phyloP scores from a whole-genome alignment of 2,113 vertebrate species.

The Todiramphus chloris region DNA sequence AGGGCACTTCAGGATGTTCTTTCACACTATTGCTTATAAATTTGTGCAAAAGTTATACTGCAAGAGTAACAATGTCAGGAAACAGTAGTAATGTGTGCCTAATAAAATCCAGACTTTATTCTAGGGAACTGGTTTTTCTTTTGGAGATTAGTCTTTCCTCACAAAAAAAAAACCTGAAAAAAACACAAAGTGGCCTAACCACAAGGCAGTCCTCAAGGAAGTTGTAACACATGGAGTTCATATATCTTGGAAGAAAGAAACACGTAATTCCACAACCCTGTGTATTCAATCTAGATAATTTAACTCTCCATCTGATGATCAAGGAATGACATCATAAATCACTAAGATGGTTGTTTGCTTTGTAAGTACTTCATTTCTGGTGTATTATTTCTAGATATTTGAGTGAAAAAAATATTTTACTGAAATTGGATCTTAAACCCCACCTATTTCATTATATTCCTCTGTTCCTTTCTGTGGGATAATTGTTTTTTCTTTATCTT shows the following conservation, averaged over 20 bases:
- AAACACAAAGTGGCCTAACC: background rate
- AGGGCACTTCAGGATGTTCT: background rate
- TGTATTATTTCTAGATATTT: background rate
- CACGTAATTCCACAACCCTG: background rate
- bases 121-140: background rate
- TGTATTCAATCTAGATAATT: background rate
- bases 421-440: background rate
- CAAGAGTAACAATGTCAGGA: background rate
- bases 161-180: background rate
- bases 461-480: background rate
- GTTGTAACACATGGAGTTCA: constrained; percentile 1
- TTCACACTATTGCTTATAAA: background rate
- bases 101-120: background rate
- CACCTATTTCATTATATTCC: background rate
- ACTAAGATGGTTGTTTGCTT: background rate
- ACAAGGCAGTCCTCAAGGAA: background rate
- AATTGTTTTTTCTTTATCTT: background rate
- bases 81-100: constrained; percentile 2
- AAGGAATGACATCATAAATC: background rate
- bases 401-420: background rate
- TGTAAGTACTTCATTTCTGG: background rate
- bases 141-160: background rate
- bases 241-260: background rate
- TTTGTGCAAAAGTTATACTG: background rate
- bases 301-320: background rate